Base-by-base conservation (phyloP, 2,888 invertebrate species). In the Polyploca ridens region DNA sequence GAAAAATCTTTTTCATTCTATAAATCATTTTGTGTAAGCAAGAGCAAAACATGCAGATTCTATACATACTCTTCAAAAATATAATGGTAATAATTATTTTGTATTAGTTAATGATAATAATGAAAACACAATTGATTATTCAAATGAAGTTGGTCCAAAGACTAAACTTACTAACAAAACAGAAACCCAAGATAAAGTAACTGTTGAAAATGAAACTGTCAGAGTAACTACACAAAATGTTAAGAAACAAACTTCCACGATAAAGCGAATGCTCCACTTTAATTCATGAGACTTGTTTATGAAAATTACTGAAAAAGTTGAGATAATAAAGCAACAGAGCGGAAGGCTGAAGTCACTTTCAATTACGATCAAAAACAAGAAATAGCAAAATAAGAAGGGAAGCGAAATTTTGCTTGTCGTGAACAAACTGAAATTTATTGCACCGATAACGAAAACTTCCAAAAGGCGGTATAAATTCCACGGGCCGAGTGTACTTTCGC, bases 371-470 rank as follows among this genome's bases (percentile, higher is more conserved):
- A 75, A 74, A 78, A 79, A 78, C 78, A 80, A 76, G 81, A 83
- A 79, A 75, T 75, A 75, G 69, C 71, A 65, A 70, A 84, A 79
- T 79, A 77, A 78, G 78, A 80, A 79, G 69, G 69, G 66, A n/a
- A 54, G 64, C 64, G 68, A 65, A 76, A 71, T 73, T 75, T 72
- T 66, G 64, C 70, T 71, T 66, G 76, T 74, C 79, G 74, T 73
- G 70, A 63, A 65, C 81, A 87, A 90, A 90, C 85, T 87, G 81
- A 83, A 90, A 93, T 92, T 91, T 91, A 92, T 90, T 79, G 81
- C 84, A 59, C 82, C 84, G 90, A 91, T 90, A 92, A 89, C 85
- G 76, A 77, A 54, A 87, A 90, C 88, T 90, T 85, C 82, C 85
- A 84, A 87, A 84, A 87, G 89, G 86, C 82, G 86, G 88, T 84